A percentile compares a stretch with the other conserved stretches of the same genome.
These are phyloP conservation scores for Protonibea diacanthus DNA, from an alignment of 2,797 vertebrate genomes.

Conservation along the genomic window DNA sequence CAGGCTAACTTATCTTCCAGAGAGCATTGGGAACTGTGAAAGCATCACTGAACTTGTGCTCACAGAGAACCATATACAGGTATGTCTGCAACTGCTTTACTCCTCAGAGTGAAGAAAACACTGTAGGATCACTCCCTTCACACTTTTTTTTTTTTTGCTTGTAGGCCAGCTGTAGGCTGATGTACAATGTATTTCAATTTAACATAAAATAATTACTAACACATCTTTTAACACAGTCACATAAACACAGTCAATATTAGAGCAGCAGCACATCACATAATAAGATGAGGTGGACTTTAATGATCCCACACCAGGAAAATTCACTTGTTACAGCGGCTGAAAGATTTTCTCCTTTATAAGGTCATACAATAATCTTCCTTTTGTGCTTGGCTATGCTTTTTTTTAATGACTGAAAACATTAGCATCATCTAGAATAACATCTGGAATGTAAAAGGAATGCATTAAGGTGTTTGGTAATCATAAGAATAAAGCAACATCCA, in stretches of 20 bases:
- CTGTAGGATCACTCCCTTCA: neutral
- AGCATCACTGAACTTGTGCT: constrained; percentile 96
- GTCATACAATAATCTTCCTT: neutral
- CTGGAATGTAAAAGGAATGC: neutral
- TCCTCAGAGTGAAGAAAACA: neutral
- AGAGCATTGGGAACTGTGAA: constrained; percentile 95
- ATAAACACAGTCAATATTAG: neutral
- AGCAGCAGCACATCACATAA: neutral
- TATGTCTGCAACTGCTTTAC: constrained; percentile 71
- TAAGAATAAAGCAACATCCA: neutral
- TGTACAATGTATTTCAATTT: neutral
- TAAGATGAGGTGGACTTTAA: no score
- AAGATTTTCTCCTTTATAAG: neutral
- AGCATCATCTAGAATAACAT: neutral
- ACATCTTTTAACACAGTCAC: neutral
- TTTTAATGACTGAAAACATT: neutral
- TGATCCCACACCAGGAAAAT: no score
- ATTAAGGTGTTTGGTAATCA: neutral
- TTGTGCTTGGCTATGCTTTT: neutral
- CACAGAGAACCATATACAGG: constrained; percentile 96
- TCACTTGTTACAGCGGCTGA: no score
- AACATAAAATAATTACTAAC: no score
- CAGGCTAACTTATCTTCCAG: constrained; percentile 90
- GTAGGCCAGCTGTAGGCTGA: neutral
- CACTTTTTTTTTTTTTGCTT: neutral